phyloP scores from a whole-genome alignment of 1,140 invertebrate genomes.

The Asobara japonica region DNA sequence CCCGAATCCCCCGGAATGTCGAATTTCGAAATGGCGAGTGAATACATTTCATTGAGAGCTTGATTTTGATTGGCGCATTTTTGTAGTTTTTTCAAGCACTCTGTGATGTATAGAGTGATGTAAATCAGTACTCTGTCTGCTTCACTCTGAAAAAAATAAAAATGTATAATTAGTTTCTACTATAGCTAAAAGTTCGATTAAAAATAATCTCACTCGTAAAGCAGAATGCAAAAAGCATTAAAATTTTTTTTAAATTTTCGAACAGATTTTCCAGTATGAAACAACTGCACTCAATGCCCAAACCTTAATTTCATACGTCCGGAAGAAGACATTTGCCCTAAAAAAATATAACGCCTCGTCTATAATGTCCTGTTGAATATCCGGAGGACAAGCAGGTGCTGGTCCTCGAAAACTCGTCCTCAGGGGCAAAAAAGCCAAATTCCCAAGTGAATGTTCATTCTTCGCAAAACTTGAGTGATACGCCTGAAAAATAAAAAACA shows the following conservation, averaged over 20 bases:
- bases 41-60: conserved; percentile 95
- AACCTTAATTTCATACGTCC: conserved; percentile 98
- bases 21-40: conserved; percentile 93
- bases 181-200: too few species aligned
- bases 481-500: conserved; percentile 71
- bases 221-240: background rate
- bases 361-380: conserved; percentile 89
- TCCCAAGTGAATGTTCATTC: conserved; percentile 82
- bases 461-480: conserved; percentile 93
- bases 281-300: conserved; percentile 21
- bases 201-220: too few species aligned
- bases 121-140: conserved; percentile 97
- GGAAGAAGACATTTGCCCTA: conserved; percentile 99
- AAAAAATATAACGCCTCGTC: conserved; percentile 98
- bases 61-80: conserved; percentile 90
- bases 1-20: conserved; percentile 96
- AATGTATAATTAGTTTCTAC: conserved; percentile 27
- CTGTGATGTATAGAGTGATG: conserved; percentile 97
- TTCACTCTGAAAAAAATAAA: conserved; percentile 78
- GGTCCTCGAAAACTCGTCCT: conserved; percentile 89
- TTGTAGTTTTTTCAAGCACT: conserved; percentile 95
- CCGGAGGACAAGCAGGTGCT: conserved; percentile 74
- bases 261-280: too few species aligned
- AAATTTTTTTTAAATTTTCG: conserved; percentile 11
- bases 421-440: conserved; percentile 91